These are phyloP conservation scores for Lepidurus couesii DNA, from an alignment of 1,140 invertebrate genomes.

Conservation along the genomic window DNA sequence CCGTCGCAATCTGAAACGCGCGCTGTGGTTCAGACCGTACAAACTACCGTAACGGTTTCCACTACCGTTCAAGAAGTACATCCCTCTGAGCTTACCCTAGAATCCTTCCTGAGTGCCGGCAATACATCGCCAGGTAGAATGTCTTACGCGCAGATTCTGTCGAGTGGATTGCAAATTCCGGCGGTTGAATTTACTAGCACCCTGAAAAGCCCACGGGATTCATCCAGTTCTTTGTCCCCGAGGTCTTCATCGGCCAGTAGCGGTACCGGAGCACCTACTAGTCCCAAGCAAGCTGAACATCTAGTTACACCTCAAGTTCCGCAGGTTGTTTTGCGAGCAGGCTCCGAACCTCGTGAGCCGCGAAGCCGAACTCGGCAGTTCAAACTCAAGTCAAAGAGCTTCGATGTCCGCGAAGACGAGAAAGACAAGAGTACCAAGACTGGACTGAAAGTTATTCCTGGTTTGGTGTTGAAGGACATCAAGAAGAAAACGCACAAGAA, in stretches of 20 bases:
- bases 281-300: not conserved
- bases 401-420: slow-evolving; percentile 32
- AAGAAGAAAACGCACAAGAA: slow-evolving; percentile 27
- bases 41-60: not conserved
- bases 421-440: not conserved
- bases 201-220: not conserved
- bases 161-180: slow-evolving; percentile 22
- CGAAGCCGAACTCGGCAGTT: slow-evolving; percentile 27
- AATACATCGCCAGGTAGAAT: not conserved
- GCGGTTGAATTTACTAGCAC: not conserved
- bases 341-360: slow-evolving; percentile 33
- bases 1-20: not conserved
- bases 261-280: slow-evolving; percentile 10
- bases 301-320: not conserved
- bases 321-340: slow-evolving; percentile 25
- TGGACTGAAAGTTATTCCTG: slow-evolving; percentile 19
- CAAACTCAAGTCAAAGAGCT: slow-evolving; percentile 34
- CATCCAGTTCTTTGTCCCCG: not conserved
- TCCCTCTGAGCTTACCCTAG: not conserved
- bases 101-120: not conserved
- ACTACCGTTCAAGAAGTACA: not conserved
- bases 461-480: slow-evolving; percentile 4
- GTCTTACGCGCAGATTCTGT: slow-evolving; percentile 34
- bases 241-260: slow-evolving; percentile 24
- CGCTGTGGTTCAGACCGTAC: not conserved